A percentile compares a stretch with the other conserved stretches of the same genome.
Conservation (phyloP, 1,140 invertebrate genomes). For the Aleiodes sp. region DNA sequence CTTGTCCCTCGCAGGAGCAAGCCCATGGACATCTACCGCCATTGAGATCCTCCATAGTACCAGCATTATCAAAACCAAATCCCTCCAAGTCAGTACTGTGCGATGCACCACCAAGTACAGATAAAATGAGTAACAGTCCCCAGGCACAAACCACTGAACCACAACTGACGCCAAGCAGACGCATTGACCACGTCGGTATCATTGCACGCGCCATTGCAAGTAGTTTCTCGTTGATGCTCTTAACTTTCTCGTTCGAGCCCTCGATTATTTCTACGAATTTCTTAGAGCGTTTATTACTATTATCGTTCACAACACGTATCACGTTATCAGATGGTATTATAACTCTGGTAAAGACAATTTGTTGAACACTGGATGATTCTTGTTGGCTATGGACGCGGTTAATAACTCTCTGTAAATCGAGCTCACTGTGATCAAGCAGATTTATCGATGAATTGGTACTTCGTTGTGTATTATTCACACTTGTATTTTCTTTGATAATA, state of each 20-base stretch:
- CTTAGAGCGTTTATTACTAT: conserved; percentile 19
- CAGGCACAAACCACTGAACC: conserved; percentile 60
- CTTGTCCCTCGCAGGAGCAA: conserved; percentile 79
- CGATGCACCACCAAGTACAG: conserved; percentile 56
- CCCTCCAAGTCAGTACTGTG: conserved; percentile 53
- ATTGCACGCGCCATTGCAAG: conserved; percentile 57
- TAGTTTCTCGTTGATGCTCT: conserved; percentile 56
- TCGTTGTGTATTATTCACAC: neutral
- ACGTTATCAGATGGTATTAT: conserved; percentile 26
- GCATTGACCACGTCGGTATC: conserved; percentile 59
- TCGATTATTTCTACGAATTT: conserved; percentile 47
- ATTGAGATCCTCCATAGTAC: conserved; percentile 53
- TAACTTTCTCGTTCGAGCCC: conserved; percentile 50
- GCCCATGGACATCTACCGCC: conserved; percentile 76
- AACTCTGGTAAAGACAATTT: conserved; percentile 27
- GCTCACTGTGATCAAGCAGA: neutral
- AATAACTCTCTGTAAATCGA: too few species aligned
- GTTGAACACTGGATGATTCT: neutral
- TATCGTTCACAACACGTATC: neutral
- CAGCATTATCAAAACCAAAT: conserved; percentile 50
- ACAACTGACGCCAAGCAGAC: conserved; percentile 58
- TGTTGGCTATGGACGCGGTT: too few species aligned
- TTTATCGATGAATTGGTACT: neutral
- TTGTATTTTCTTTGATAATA: neutral
- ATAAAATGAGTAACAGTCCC: conserved; percentile 57